Percentiles rank a stretch among this genome's conserved stretches.
phyloP scores from a whole-genome alignment of 1,140 invertebrate species.

The Cylas formicarius region DNA sequence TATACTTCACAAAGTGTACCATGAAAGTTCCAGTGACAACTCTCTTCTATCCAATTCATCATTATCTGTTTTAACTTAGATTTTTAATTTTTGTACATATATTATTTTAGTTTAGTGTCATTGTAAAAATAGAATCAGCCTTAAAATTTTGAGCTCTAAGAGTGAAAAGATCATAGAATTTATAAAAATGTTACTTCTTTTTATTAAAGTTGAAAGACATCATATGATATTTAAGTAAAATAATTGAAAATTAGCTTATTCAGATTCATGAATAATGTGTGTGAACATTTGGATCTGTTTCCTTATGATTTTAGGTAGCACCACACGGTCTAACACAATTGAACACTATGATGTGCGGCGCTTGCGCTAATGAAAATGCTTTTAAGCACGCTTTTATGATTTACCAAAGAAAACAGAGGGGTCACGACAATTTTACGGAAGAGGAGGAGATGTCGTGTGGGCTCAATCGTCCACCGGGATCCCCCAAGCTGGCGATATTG shows the following conservation, averaged over 20 bases:
- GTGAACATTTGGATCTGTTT: constrained; percentile 40
- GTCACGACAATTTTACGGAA: constrained; percentile 60
- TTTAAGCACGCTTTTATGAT: constrained; percentile 82
- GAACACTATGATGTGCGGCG: constrained; percentile 96
- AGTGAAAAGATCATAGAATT: too few relatives aligned
- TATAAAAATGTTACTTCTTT: too few relatives aligned
- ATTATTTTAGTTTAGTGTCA: too few relatives aligned
- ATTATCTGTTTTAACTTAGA: too few relatives aligned
- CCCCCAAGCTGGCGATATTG: constrained; percentile 75
- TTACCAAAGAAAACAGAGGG: constrained; percentile 55
- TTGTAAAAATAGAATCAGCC: too few relatives aligned
- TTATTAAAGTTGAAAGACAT: too few relatives aligned
- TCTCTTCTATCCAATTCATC: too few relatives aligned
- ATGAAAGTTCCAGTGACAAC: too few relatives aligned
- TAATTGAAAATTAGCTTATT: too few relatives aligned
- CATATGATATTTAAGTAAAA: constrained; percentile 2
- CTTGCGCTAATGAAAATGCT: constrained; percentile 94
- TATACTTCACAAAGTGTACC: too few relatives aligned
- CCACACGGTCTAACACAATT: constrained; percentile 68
- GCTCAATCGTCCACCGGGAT: constrained; percentile 77
- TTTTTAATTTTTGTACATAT: too few relatives aligned
- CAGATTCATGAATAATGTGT: constrained; percentile 4
- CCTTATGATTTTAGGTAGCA: constrained; percentile 71
- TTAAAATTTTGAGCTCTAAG: too few relatives aligned
- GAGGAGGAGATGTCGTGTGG: constrained; percentile 72